Base-by-base conservation (phyloP, 2,888 invertebrate species). In the Conchocele bisecta region DNA sequence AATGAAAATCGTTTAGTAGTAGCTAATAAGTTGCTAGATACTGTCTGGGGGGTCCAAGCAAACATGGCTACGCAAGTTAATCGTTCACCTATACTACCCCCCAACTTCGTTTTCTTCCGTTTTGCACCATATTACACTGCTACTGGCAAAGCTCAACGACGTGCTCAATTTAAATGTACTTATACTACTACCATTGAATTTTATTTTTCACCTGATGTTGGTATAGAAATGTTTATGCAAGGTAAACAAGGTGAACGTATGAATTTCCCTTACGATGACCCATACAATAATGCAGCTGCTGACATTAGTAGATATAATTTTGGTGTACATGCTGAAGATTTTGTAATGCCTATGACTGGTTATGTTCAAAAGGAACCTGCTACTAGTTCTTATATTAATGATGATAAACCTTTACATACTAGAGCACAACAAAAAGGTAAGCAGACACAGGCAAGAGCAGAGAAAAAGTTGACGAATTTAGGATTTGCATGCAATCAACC, bases 161-260 rank as follows among this genome's bases (percentile, higher is more conserved):
- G n/a, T n/a, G n/a, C n/a, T n/a, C n/a, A n/a, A n/a, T 63, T 63
- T 9, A 63, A 63, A 42, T 22, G 33, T 15, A 63, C 63, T 15
- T 63, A 63, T 42, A 31, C 20, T n/a, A 33, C 28, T 28, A 53
- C 37, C 22, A 57, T 42, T 1, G 1, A 44, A 46, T 58, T 44
- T n/a, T n/a, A n/a, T n/a, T n/a, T n/a, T n/a, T n/a, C n/a, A n/a
- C n/a, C n/a, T n/a, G n/a, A n/a, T n/a, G n/a, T n/a, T n/a, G n/a
- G n/a, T n/a, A n/a, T n/a, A n/a, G n/a, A n/a, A n/a, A n/a, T n/a
- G n/a, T n/a, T n/a, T n/a, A n/a, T n/a, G n/a, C n/a, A n/a, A n/a
- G n/a, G n/a, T n/a, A n/a, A n/a, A n/a, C n/a, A n/a, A 39, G 56
- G 39, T 3, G n/a, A 20, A 37, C 22, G 56, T 15, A 4, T 31